These are phyloP conservation scores for Camponotus vicinus DNA, from an alignment of 1,140 invertebrate genomes.

Conservation along the genomic window DNA sequence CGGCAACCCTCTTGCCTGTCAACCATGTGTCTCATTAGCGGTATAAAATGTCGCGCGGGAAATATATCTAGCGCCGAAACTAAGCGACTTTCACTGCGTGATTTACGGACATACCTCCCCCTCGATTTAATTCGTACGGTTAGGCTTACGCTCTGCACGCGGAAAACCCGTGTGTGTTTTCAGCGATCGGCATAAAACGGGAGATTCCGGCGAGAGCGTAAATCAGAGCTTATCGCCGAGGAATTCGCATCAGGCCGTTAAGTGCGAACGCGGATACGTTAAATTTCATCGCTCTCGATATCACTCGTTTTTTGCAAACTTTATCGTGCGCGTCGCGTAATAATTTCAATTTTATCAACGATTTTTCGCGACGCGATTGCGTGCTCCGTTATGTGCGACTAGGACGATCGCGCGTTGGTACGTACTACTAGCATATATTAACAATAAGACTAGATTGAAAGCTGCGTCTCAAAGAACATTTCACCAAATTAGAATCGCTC, in stretches of 20 bases:
- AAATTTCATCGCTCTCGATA: slow-evolving; percentile 57
- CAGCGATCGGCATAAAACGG: slow-evolving; percentile 22
- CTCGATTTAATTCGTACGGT: slow-evolving; percentile 50
- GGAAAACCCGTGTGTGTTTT: slow-evolving; percentile 26
- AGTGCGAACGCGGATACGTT: slow-evolving; percentile 55
- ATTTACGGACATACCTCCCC: slow-evolving; percentile 61
- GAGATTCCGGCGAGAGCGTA: slow-evolving; percentile 59
- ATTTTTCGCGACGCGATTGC: slow-evolving; percentile 41
- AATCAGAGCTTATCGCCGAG: slow-evolving; percentile 70
- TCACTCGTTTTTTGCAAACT: slow-evolving; percentile 4
- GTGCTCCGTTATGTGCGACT: slow-evolving; percentile 31
- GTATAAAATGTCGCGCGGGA: slow-evolving; percentile 69
- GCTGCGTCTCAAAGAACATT: slow-evolving; percentile 15
- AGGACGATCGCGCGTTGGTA: slow-evolving; percentile 18
- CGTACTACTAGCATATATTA: background rate
- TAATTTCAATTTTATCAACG: slow-evolving; percentile 17
- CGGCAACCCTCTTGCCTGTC: slow-evolving; percentile 71
- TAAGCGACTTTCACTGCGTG: slow-evolving; percentile 71
- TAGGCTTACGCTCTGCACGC: slow-evolving; percentile 11
- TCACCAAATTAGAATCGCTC: slow-evolving; percentile 35
- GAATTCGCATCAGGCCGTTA: slow-evolving; percentile 66
- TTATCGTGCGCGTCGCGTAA: slow-evolving; percentile 25
- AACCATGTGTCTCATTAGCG: slow-evolving; percentile 80
- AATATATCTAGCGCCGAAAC: slow-evolving; percentile 72
- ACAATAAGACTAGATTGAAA: slow-evolving; percentile 16